phyloP scores from a whole-genome alignment of 2,888 invertebrate genomes.

The Euzetes globulus region DNA sequence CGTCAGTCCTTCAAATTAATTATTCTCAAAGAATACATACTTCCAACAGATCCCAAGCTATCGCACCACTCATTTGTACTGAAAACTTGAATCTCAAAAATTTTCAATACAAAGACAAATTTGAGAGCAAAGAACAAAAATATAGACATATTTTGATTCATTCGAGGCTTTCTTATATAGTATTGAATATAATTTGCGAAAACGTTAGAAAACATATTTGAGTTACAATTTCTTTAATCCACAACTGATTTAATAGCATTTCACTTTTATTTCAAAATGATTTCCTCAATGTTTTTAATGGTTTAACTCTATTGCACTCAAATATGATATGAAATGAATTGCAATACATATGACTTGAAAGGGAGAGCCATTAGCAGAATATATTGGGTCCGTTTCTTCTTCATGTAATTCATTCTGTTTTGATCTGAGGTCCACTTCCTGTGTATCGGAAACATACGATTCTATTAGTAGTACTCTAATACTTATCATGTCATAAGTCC shows the following conservation, averaged over 20 bases:
- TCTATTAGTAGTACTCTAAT: slow-evolving; percentile 23
- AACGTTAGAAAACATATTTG: no score
- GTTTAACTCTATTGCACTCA: slow-evolving; percentile 12
- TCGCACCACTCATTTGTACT: no score
- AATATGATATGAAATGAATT: slow-evolving; percentile 24
- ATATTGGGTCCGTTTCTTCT: slow-evolving; percentile 12
- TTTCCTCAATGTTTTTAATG: slow-evolving; percentile 21
- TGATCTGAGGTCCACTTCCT: slow-evolving; percentile 19
- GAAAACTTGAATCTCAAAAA: no score
- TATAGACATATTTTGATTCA: no score
- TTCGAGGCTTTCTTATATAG: no score
- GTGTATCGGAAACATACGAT: slow-evolving; percentile 22
- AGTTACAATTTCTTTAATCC: no score
- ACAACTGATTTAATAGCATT: neutral
- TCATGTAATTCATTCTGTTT: slow-evolving; percentile 16
- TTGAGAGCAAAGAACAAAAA: no score
- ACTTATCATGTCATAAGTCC: slow-evolving; percentile 24
- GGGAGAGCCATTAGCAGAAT: slow-evolving; percentile 23
- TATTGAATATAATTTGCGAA: no score
- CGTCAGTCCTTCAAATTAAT: neutral
- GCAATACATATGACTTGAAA: slow-evolving; percentile 19
- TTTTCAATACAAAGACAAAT: no score
- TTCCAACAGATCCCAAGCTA: neutral
- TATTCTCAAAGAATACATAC: neutral
- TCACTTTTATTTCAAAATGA: neutral